A percentile compares a stretch with the other conserved stretches of the same genome.
phyloP scores from a whole-genome alignment of 2,113 vertebrate genomes.

The Pandion haliaetus region DNA sequence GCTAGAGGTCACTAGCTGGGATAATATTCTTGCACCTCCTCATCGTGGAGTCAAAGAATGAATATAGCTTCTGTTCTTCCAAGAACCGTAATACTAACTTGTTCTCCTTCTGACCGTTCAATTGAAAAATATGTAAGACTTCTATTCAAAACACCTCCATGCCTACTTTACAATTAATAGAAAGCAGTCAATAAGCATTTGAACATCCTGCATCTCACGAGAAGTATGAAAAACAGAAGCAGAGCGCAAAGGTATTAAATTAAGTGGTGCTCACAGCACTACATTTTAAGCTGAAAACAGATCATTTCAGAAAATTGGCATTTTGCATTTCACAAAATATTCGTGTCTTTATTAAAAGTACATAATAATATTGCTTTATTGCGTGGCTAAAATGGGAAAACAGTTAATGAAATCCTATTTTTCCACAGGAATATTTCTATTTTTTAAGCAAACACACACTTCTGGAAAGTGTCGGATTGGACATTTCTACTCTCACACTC shows the following conservation, averaged over 20 bases:
- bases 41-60: background rate
- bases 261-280: background rate
- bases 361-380: background rate
- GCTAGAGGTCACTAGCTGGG: background rate
- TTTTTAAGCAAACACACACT: background rate
- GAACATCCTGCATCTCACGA: background rate
- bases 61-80: background rate
- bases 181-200: background rate
- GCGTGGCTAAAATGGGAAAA: background rate
- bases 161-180: background rate
- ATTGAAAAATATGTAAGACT: background rate
- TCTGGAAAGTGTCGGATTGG: conserved; percentile 1
- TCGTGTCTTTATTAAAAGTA: background rate
- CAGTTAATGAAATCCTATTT: background rate
- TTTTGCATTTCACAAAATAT: background rate
- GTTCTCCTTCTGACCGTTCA: background rate
- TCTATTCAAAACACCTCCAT: background rate
- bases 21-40: background rate
- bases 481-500: background rate
- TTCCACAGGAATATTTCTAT: background rate
- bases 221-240: background rate
- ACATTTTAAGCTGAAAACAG: background rate
- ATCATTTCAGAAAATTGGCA: background rate
- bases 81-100: background rate
- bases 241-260: background rate